A percentile compares a stretch with the other conserved stretches of the same genome.
Conservation (phyloP, 2,113 vertebrate genomes). For the Osmerus eperlanus region DNA sequence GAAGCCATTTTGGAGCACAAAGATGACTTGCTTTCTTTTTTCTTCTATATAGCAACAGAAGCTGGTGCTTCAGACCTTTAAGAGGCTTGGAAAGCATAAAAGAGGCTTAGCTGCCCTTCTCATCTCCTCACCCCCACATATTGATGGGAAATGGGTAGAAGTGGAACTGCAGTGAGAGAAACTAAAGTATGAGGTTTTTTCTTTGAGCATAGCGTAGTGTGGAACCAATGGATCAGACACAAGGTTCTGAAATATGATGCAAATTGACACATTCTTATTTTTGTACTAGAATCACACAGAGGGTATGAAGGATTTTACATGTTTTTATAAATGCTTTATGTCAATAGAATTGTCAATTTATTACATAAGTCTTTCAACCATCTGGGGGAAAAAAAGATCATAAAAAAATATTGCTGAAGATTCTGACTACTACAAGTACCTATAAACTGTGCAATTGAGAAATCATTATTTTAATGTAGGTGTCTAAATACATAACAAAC, state of each 20-base stretch:
- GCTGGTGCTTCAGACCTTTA: constrained; percentile 61
- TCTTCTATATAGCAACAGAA: constrained; percentile 47
- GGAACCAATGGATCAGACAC: not conserved
- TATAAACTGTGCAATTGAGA: too few species aligned
- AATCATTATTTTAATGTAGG: too few species aligned
- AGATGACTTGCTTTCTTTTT: constrained; percentile 49
- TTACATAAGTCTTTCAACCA: too few species aligned
- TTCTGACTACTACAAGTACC: too few species aligned
- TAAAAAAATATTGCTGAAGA: too few species aligned
- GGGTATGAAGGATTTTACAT: too few species aligned
- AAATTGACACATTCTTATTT: too few species aligned
- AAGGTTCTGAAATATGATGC: not conserved
- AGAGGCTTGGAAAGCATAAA: constrained; percentile 67
- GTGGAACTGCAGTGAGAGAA: constrained; percentile 48
- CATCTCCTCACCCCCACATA: constrained; percentile 59
- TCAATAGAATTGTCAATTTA: too few species aligned
- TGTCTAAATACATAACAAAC: not conserved
- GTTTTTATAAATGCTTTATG: too few species aligned
- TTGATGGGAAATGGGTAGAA: constrained; percentile 48
- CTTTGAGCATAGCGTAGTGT: not conserved
- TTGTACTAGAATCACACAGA: too few species aligned
- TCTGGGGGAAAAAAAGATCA: too few species aligned
- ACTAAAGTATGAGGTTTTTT: not conserved
- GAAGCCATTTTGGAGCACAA: constrained; percentile 53
- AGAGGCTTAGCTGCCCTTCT: constrained; percentile 67